Evolutionary conservation across 2,888 invertebrate species (phyloP).

Genomic region (Caenorhabditis sp.): DNA sequence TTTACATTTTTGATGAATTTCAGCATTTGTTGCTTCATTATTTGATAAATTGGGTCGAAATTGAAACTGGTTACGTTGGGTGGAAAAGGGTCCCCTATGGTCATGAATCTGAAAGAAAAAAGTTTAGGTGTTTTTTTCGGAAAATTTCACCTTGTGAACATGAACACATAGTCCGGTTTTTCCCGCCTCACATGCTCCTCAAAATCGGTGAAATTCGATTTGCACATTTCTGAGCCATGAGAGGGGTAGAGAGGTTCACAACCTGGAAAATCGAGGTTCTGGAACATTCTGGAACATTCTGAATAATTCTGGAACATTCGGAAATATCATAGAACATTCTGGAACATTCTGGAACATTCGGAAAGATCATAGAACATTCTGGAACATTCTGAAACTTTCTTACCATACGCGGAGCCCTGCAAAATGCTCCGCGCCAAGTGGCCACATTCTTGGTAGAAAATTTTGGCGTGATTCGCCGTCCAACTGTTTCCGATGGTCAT

Average conservation of each 20-base stretch:
- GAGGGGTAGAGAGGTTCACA: constrained; percentile 31
- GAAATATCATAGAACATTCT: no score
- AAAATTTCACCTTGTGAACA: constrained; percentile 14
- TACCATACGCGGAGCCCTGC: no score
- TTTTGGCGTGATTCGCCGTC: constrained; percentile 33
- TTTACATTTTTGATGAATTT: neutral
- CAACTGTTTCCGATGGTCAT: constrained; percentile 40
- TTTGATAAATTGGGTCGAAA: constrained; percentile 24
- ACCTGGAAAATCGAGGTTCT: constrained; percentile 13
- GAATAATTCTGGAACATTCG: no score
- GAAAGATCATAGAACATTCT: no score
- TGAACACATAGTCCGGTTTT: constrained; percentile 33
- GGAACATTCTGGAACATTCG: no score
- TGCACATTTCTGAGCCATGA: neutral
- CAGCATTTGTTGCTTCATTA: constrained; percentile 20
- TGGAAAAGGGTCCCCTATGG: constrained; percentile 30
- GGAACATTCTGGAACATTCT: no score
- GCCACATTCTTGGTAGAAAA: constrained; percentile 38
- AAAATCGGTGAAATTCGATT: constrained; percentile 18
- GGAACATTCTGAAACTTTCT: no score
- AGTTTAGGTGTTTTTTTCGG: no score
- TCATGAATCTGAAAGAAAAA: constrained; percentile 21
- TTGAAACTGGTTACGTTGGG: neutral
- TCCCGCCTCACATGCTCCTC: constrained; percentile 6
- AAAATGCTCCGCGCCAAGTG: constrained; percentile 12